Base-by-base conservation (phyloP, 1,140 invertebrate species). In the Chlorops oryzae region DNA sequence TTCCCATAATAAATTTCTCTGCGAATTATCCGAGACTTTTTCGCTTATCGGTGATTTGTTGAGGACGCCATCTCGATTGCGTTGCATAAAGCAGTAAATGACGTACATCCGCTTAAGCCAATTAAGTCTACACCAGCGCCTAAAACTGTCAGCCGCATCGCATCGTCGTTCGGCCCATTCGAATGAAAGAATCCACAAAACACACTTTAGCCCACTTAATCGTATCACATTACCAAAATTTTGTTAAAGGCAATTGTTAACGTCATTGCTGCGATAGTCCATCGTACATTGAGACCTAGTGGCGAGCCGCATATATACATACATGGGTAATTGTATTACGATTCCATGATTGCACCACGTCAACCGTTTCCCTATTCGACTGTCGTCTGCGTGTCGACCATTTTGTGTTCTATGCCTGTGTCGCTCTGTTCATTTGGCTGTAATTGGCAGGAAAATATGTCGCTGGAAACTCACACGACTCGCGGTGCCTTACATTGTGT, bases 1-100 rank as follows among this genome's bases (percentile, higher is more conserved):
- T n/a, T n/a, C n/a, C n/a, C n/a, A n/a, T n/a, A n/a, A n/a, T n/a
- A n/a, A n/a, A n/a, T n/a, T n/a, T n/a, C n/a, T n/a, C n/a, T n/a
- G n/a, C n/a, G n/a, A n/a, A n/a, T n/a, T n/a, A n/a, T n/a, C n/a
- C n/a, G n/a, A n/a, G n/a, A n/a, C n/a, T n/a, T n/a, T n/a, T n/a
- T n/a, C n/a, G n/a, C n/a, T n/a, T n/a, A n/a, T n/a, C n/a, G 56
- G 10, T 59, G 55, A 59, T 51, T 54, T 66, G 63, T 65, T 63
- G 54, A n/a, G 50, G 42, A 40, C 50, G 60, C 37, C 41, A 66
- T 66, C 64, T 60, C 52, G 58, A 66, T 66, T 66, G n/a, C 61
- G 58, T 66, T 66, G 64, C 64, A 66, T 66, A 66, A 66, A 66
- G 59, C 64, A 66, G 64, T 66, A 66, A 66, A 66, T 66, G 66